phyloP scores from a whole-genome alignment of 2,113 vertebrate species.

The Poicephalus gulielmi region DNA sequence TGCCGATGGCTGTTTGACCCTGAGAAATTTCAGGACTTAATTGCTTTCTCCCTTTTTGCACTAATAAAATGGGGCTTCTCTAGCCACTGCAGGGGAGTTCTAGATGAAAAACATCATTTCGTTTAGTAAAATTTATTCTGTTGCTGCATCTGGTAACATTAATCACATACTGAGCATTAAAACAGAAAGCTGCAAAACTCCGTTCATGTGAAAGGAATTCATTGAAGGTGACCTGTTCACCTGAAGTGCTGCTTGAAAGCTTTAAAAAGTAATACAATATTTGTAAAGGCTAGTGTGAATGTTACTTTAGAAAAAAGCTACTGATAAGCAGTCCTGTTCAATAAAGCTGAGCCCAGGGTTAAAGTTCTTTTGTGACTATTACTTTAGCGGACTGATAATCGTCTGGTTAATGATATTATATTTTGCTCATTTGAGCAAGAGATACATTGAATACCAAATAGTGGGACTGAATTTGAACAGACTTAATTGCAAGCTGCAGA shows the following conservation, averaged over 20 bases:
- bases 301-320: not conserved
- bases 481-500: not conserved
- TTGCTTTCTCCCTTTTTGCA: not conserved
- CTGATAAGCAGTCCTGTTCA: not conserved
- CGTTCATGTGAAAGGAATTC: not conserved
- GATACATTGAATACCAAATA: not conserved
- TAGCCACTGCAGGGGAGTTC: not conserved
- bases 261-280: slow-evolving; percentile 1
- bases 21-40: not conserved
- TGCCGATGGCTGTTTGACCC: not conserved
- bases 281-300: not conserved
- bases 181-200: not conserved
- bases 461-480: not conserved
- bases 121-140: not conserved
- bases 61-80: not conserved
- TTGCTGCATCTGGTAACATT: not conserved
- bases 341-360: not conserved
- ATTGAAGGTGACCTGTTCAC: not conserved
- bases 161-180: not conserved
- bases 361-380: not conserved
- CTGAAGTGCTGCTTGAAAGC: not conserved
- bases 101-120: not conserved
- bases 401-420: not conserved
- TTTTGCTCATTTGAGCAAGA: not conserved
- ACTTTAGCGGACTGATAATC: not conserved